Evolutionary conservation across 2,888 invertebrate species (phyloP), one percentile per base, ranked within the genome.

Genomic region (Carcina quercana): DNA sequence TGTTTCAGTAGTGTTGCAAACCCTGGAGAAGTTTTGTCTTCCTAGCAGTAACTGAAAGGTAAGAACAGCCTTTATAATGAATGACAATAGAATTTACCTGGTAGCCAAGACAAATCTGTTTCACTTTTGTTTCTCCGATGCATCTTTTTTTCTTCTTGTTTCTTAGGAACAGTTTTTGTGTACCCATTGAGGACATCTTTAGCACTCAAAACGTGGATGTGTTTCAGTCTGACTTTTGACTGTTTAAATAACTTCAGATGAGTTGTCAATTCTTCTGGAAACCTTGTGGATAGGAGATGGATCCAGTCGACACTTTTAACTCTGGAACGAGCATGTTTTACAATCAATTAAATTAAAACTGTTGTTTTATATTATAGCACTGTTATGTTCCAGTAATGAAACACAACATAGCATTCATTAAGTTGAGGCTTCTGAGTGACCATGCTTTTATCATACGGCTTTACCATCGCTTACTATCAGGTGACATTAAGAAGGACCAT

Each of bases 241-340:
- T 94, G 91, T 47, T 95, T 89, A 64, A 92, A 97, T 13, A 97
- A 76, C 43, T 95, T 88, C 44, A 97, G 87, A 76, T 97, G 97
- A 14, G 93, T 91, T 1, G 95, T 96, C 42, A 95, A 88, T 73
- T 96, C 96, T 70, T 97, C 96, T 1, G 97, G 95, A 37, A 96
- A 86, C 41, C 90, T 87, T 17, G 93, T 93, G 12, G 96, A 95
- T 37, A 96, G 86, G 53, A 94, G 92, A 20, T 94, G 91, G 50
- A 95, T 91, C 94, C 96, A 95, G 69, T 97, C 95, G 8, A 96
- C 91, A 59, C 92, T 90, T 85, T 95, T 95, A 26, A 94, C 65
- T 55, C 83, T 83, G 52, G 27, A 67, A 66, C 37, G n/a, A n/a
- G n/a, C n/a, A n/a, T n/a, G n/a, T n/a, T 24, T 14, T 21, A 15